Conservation (phyloP, 2,113 vertebrate genomes). For the Meleagris gallopavo region DNA sequence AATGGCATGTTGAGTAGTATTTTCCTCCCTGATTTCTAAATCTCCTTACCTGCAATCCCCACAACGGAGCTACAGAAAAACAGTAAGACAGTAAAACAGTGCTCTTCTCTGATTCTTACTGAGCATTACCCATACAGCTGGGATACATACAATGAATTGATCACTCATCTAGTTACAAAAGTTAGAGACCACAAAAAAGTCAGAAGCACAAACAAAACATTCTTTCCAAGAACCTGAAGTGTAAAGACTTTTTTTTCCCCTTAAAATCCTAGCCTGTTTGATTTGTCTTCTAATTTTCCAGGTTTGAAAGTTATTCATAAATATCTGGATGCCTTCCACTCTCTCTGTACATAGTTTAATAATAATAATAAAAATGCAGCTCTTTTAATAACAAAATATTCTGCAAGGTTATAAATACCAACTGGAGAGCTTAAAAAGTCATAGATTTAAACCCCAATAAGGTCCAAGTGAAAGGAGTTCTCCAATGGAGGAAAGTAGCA, state of each 20-base stretch:
- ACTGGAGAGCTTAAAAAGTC: background rate
- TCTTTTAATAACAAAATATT: background rate
- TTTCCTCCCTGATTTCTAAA: background rate
- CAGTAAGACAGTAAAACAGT: background rate
- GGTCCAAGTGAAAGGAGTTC: background rate
- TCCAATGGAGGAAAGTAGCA: background rate
- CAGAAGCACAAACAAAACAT: background rate
- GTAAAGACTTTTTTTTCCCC: background rate
- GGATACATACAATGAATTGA: background rate
- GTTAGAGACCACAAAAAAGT: background rate
- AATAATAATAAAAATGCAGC: background rate
- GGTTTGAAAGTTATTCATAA: background rate
- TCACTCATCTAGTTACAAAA: background rate
- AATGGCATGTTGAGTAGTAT: background rate
- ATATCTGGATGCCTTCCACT: background rate
- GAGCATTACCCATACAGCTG: background rate
- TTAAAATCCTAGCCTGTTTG: background rate
- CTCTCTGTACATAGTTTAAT: background rate
- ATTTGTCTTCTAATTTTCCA: background rate
- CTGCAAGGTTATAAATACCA: background rate
- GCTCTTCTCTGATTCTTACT: background rate
- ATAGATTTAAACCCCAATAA: background rate
- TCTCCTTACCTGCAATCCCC: background rate
- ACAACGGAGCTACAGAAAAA: background rate
- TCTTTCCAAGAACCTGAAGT: background rate